Evolutionary conservation across 2,113 vertebrate genomes (phyloP), one percentile per base, ranked within the genome.

Genomic region (Deroptyus accipitrinus): DNA sequence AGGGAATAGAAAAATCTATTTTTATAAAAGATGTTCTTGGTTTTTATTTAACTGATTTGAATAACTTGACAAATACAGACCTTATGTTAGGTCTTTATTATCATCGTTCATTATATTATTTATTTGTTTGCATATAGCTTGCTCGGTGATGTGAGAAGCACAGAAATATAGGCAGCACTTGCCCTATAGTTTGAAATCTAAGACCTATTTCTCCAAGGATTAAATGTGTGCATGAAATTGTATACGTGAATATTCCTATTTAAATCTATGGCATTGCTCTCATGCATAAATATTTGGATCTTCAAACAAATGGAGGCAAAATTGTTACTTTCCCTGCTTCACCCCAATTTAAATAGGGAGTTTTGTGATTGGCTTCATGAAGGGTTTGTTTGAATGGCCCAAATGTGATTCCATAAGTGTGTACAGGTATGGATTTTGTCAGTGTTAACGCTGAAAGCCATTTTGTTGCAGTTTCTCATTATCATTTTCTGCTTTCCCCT

Each of bases 201-300:
- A 83, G 64, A 80, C 68, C 61, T 88, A 4, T 93, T 94, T 95
- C 80, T 91, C 17, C 48, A 48, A 73, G 86, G 61, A 79, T 94
- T 83, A 90, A 83, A 93, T 35, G 49, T 63, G 23, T 94, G 78
- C 95, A 90, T 94, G 64, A 73, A 91, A 92, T 94, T 92, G 86
- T 81, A 78, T 80, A 92, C 61, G 63, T 91, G 82, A 95, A 77
- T 95, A 90, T 49, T 90, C 72, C 31, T 76, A 54, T 96, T 94
- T 88, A 88, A 94, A 92, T 81, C 61, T 81, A 5, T 81, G 46
- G 18, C 88, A 75, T 83, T 88, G 75, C 88, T 83, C 41, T 93
- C 86, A 91, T 92, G 92, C 95, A 92, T 94, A 70, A 90, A 70
- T 94, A 90, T 81, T 86, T 86, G 88, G 92, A 81, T 90, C 80